These are phyloP conservation scores for Callorhinus ursinus DNA, from an alignment of 2,113 vertebrate species.

Conservation along the genomic window DNA sequence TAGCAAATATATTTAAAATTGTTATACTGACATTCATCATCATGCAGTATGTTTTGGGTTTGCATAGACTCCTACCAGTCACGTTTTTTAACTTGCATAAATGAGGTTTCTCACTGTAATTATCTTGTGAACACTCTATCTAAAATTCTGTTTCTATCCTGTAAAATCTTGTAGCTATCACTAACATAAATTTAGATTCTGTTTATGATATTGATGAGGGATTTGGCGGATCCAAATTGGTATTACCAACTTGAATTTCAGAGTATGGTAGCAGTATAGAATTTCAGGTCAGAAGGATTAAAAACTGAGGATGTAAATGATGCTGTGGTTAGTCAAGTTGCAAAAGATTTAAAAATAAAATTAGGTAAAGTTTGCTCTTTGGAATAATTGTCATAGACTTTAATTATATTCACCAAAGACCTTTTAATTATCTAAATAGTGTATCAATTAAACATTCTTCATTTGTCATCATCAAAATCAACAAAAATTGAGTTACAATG, in stretches of 20 bases:
- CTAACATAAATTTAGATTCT: neutral
- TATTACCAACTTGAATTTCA: neutral
- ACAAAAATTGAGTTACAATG: constrained; percentile 3
- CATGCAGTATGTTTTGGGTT: neutral
- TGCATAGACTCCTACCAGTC: neutral
- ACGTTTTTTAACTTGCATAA: neutral
- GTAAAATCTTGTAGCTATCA: neutral
- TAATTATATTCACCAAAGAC: neutral
- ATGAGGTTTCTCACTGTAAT: neutral
- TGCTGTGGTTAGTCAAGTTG: neutral
- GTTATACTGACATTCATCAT: neutral
- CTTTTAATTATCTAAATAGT: neutral
- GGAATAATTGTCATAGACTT: neutral
- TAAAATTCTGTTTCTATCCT: neutral
- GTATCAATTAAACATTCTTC: neutral
- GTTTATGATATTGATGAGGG: neutral
- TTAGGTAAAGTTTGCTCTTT: neutral
- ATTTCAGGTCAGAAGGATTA: neutral
- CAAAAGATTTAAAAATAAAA: constrained; percentile 1
- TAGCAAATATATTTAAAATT: neutral
- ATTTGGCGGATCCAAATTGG: neutral
- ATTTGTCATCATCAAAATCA: constrained; percentile 11
- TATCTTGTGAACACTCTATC: neutral
- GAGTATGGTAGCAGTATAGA: neutral
- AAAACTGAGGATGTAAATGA: neutral